Evolutionary conservation across 2,113 vertebrate genomes (phyloP).

Genomic region (Paracanthobrama guichenoti): DNA sequence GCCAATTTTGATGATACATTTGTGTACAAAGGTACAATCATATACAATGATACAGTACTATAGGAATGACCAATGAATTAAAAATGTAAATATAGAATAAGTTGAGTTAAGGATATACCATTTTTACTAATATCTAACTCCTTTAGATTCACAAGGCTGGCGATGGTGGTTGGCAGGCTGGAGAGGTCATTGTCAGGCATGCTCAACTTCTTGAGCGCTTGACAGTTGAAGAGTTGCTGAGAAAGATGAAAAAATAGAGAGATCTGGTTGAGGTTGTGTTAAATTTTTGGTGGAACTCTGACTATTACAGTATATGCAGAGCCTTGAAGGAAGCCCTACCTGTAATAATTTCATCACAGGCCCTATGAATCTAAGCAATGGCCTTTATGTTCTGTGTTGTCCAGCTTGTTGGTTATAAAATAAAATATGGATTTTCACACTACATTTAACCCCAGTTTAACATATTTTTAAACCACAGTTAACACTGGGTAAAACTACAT

Average conservation of each 20-base stretch:
- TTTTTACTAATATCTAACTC: constrained; percentile 99
- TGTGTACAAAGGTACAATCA: neutral
- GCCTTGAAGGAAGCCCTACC: no score
- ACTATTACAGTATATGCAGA: no score
- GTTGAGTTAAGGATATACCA: constrained; percentile 75
- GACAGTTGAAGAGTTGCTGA: constrained; percentile 99
- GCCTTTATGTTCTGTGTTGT: neutral
- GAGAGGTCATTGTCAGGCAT: constrained; percentile 98
- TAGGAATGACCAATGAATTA: no score
- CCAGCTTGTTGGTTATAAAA: neutral
- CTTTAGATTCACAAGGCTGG: constrained; percentile 96
- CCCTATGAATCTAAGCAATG: neutral
- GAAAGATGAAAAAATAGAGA: constrained; percentile 51
- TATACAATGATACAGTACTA: neutral
- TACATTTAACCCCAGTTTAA: no score
- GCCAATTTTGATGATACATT: neutral
- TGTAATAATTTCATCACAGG: neutral
- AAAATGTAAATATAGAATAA: neutral
- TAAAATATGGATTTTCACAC: neutral
- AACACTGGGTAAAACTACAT: neutral
- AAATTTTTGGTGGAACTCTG: neutral
- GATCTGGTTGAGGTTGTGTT: constrained; percentile 38
- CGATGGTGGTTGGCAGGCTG: constrained; percentile 91
- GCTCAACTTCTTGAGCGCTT: constrained; percentile 94
- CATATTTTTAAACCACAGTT: no score